phyloP scores from a whole-genome alignment of 2,797 vertebrate genomes.

The Taenioides sp. region DNA sequence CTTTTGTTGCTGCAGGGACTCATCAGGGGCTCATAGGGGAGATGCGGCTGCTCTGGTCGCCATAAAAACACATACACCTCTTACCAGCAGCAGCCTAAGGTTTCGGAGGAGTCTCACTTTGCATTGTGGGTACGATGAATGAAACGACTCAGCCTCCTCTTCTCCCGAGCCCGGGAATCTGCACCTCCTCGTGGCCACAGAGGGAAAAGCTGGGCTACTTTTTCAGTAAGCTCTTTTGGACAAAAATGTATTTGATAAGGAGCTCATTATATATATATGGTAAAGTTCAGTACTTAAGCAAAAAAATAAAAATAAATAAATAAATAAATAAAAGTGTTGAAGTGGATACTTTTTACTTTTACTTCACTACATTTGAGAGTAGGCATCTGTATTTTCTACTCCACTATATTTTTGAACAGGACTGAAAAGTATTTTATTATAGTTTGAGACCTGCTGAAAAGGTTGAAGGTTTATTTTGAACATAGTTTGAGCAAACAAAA shows the following conservation, averaged over 20 bases:
- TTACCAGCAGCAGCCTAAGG: constrained; percentile 33
- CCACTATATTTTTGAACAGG: too few relatives aligned
- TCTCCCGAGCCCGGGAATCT: constrained; percentile 25
- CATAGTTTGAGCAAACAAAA: too few relatives aligned
- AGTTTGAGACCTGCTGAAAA: too few relatives aligned
- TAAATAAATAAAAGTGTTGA: too few relatives aligned
- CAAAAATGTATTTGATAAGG: not conserved
- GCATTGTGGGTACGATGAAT: constrained; percentile 83
- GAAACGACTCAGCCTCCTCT: constrained; percentile 67
- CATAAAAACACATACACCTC: constrained; percentile 61
- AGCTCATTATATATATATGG: too few relatives aligned
- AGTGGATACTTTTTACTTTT: too few relatives aligned
- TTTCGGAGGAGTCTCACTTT: constrained; percentile 73
- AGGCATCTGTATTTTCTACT: too few relatives aligned
- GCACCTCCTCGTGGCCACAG: constrained; percentile 57
- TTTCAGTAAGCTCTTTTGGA: not conserved
- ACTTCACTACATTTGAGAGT: too few relatives aligned
- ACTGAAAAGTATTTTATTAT: too few relatives aligned
- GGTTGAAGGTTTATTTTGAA: too few relatives aligned
- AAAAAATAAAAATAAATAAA: too few relatives aligned
- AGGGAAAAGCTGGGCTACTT: rapidly evolving
- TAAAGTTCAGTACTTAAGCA: too few relatives aligned
- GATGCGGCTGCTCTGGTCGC: constrained; percentile 45
- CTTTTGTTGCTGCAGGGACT: constrained; percentile 25
- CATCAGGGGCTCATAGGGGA: constrained; percentile 40